A percentile compares a stretch with the other conserved stretches of the same genome.
Conservation (phyloP, 2,113 vertebrate genomes). For the Ceuthmochares aereus region DNA sequence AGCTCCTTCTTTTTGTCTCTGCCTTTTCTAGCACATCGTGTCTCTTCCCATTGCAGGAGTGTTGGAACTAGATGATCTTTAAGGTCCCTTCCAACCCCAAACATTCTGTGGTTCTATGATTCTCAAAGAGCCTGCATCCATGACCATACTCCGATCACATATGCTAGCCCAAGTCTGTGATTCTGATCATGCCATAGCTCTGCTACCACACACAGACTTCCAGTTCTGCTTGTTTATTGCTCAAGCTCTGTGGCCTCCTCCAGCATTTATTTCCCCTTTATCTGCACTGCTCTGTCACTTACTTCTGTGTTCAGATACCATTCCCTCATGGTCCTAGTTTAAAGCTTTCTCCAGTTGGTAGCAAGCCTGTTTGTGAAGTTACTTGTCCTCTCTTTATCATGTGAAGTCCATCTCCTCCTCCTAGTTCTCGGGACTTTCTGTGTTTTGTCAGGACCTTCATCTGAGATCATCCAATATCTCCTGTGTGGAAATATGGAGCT, state of each 20-base stretch:
- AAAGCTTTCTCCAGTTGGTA: background rate
- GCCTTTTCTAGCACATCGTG: background rate
- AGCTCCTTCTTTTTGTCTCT: background rate
- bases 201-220: background rate
- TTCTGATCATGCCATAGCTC: background rate
- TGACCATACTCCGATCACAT: background rate
- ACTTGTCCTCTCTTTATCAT: background rate
- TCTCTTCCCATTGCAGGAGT: too few relatives aligned
- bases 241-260: background rate
- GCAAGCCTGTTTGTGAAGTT: background rate
- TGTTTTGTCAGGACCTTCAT: background rate
- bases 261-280: background rate
- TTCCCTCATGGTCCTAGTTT: background rate
- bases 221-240: background rate
- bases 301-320: background rate
- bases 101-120: background rate
- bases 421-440: background rate
- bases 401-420: background rate
- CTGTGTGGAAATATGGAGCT: background rate
- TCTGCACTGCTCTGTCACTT: background rate
- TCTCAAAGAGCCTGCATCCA: background rate
- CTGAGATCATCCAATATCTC: background rate
- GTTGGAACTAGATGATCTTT: too few relatives aligned
- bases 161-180: background rate
- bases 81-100: too few relatives aligned